These are phyloP conservation scores for Psittacus erithacus DNA, from an alignment of 2,113 vertebrate species.

Conservation along the genomic window DNA sequence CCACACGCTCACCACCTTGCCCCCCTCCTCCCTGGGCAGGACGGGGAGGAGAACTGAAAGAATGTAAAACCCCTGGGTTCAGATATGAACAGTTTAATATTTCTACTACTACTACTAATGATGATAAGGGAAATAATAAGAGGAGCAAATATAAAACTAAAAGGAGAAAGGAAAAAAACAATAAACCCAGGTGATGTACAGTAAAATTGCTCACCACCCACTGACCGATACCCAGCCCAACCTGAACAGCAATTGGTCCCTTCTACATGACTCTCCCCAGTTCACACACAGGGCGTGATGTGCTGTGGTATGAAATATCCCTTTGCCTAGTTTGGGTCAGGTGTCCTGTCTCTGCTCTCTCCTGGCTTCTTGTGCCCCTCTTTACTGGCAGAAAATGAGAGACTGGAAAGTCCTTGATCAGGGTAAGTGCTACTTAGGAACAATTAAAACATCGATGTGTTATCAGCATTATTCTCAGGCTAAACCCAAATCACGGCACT, in stretches of 20 bases:
- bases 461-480: neutral
- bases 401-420: neutral
- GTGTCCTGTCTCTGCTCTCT: neutral
- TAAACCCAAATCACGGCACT: neutral
- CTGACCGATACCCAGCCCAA: neutral
- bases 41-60: neutral
- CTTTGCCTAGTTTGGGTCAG: neutral
- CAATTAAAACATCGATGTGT: neutral
- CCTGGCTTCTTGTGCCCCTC: neutral
- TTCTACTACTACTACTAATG: neutral
- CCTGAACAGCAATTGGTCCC: neutral
- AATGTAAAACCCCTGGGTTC: neutral
- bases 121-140: neutral
- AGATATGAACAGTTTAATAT: neutral
- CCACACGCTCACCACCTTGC: accelerated
- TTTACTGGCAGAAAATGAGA: neutral
- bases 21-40: neutral
- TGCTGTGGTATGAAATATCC: neutral
- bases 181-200: neutral
- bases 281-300: neutral
- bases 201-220: neutral
- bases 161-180: neutral
- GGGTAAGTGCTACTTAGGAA: neutral
- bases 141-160: neutral
- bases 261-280: neutral